Evolutionary conservation across 2,113 vertebrate genomes (phyloP), one percentile per base, ranked within the genome.

Genomic region (Paedocypris sp.): DNA sequence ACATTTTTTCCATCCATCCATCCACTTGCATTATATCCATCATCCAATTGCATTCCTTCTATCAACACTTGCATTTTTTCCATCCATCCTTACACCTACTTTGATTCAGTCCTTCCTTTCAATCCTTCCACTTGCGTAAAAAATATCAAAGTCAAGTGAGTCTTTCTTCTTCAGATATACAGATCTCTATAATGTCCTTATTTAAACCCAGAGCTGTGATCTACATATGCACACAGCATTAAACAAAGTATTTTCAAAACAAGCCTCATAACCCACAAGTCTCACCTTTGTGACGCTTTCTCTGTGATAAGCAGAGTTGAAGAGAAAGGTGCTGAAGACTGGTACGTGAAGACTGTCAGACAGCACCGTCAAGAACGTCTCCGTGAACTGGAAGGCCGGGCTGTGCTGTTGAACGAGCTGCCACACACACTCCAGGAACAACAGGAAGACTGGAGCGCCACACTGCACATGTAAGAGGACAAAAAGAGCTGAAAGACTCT

Each of bases 321-420:
- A 93, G 72, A 92, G 90, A 77, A 93, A 92, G 57, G 91, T 93
- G 80, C 86, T 87, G 71, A 93, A 93, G 68, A 90, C 79, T 23
- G 91, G 88, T 38, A 92, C 80, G 18, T 91, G 85, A 5, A 92
- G 53, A 69, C 88, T 90, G 69, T 92, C 91, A 3, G 91, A 93
- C 73, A 93, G 62, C 20, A 93, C 90, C 1, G 90, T 93, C 78
- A 93, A 77, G 68, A 89, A 93, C 2, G 91, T 93, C 79, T 93
- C 90, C 0, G 89, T 88, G 78, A 91, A 91, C 62, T 92, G 88
- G 72, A 93, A 93, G 1, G 91, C 88, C 3, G 84, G 79, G 31
- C 82, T 77, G 57, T 91, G 79, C 66, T 92, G 91, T 52, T 88
- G 87, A 13, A 86, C 67, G 46, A 93, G 70, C 75, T 91, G 89